Percentiles rank a stretch among this genome's conserved stretches.
Conservation (phyloP, 2,888 invertebrate genomes). For the Perizoma affinitatum region DNA sequence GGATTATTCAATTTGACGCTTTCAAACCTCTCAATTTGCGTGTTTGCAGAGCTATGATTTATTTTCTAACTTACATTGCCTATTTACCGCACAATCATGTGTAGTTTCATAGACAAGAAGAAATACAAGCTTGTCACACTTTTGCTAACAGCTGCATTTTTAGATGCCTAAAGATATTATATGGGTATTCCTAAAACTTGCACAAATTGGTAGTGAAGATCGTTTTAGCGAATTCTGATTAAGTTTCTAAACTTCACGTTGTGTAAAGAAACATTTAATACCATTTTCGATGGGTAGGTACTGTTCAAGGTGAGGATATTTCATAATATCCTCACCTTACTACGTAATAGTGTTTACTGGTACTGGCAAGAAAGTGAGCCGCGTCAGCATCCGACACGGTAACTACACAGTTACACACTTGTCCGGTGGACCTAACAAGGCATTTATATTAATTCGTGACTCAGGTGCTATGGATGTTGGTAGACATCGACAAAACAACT, state of each 20-base stretch:
- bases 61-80: constrained; percentile 26
- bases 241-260: constrained; percentile 10
- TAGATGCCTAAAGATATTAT: neutral
- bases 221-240: constrained; percentile 12
- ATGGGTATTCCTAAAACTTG: neutral
- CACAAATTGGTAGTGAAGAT: constrained; percentile 9
- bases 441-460: constrained; percentile 45
- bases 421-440: constrained; percentile 35
- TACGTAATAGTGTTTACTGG: constrained; percentile 25
- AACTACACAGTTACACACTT: constrained; percentile 32
- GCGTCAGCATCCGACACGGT: constrained; percentile 30
- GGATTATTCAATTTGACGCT: constrained; percentile 70
- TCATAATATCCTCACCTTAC: constrained; percentile 26
- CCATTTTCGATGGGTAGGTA: neutral
- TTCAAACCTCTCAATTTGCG: constrained; percentile 65
- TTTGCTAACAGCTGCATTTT: neutral
- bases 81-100: neutral
- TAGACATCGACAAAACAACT: constrained; percentile 28
- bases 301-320: constrained; percentile 19
- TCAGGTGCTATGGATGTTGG: constrained; percentile 52
- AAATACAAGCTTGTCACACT: neutral
- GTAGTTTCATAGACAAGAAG: neutral
- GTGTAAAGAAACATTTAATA: constrained; percentile 2
- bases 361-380: constrained; percentile 44
- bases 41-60: constrained; percentile 46